Evolutionary conservation across 2,888 invertebrate species (phyloP), one percentile per base, ranked within the genome.

Genomic region (Hanleya hanleyi): DNA sequence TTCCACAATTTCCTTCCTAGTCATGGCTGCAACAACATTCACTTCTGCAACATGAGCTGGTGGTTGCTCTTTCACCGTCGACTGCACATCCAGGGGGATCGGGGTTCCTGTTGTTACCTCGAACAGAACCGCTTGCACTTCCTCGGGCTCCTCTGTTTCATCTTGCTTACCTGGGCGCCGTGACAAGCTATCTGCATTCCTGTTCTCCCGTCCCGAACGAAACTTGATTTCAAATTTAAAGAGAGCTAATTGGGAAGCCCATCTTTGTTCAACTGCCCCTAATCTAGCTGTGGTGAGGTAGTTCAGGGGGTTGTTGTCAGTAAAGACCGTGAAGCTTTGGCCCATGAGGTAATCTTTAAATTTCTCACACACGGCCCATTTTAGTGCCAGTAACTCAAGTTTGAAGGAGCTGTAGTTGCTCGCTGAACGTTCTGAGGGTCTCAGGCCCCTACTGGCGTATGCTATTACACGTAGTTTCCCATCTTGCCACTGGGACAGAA

Each of bases 341-440:
- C 71, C 77, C 4, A 69, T 32, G 1, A 76, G 74, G 36, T 76
- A 78, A 47, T 72, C 72, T 26, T 64, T 35, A 26, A 76, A 77
- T 47, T 78, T 76, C 12, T 76, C 72, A 32, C 67, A 65, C 26
- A 76, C 67, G 6, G 79, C 75, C 79, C 78, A 78, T 62, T 80
- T 80, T 4, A 77, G 62, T 3, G 66, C 79, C 7, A 79, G 67
- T 26, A 75, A 62, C 50, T 78, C 78, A n/a, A 79, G 26, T 61
- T 75, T 78, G 61, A 70, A 73, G 38, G 65, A 74, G 33, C 74
- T 76, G 65, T 78, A 78, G n/a, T 73, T 70, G 33, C 32, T 22
- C 35, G 65, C 62, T 29, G 71, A 72, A 33, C 41, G 12, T 37
- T 78, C 78, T 18, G 70, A 33, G 2, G 62, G 66, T 32, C 73